These are phyloP conservation scores for Cryptus viduatorius DNA, from an alignment of 2,888 invertebrate species.

Conservation along the genomic window DNA sequence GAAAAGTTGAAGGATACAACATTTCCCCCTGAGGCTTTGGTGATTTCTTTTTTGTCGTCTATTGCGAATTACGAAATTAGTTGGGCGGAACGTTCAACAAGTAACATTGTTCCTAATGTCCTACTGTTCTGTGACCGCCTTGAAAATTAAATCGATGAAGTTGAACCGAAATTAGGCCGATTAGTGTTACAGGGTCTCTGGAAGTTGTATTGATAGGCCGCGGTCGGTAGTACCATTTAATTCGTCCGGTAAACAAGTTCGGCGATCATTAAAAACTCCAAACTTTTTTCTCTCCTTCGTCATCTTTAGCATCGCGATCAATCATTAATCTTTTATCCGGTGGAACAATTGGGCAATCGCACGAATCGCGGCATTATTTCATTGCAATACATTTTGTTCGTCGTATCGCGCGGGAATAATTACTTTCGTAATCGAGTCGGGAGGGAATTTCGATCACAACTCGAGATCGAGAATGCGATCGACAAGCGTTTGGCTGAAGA, in stretches of 20 bases:
- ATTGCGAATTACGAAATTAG: conserved; percentile 33
- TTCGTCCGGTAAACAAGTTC: neutral
- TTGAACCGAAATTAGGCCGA: neutral
- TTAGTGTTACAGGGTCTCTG: neutral
- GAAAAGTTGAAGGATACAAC: conserved; percentile 5
- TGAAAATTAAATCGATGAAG: neutral
- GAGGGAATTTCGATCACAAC: conserved; percentile 10
- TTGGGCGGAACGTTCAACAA: conserved; percentile 32
- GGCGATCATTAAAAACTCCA: conserved; percentile 38
- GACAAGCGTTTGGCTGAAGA: neutral
- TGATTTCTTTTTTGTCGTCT: conserved; percentile 5
- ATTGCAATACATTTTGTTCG: neutral
- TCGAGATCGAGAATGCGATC: conserved; percentile 47
- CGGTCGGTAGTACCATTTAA: neutral
- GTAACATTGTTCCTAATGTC: conserved; percentile 45
- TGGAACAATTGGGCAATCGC: conserved; percentile 44
- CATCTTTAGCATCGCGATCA: neutral
- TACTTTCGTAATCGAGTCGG: conserved; percentile 53
- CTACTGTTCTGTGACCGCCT: neutral
- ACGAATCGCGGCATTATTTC: conserved; percentile 21
- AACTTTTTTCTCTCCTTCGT: conserved; percentile 8
- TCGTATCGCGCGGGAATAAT: conserved; percentile 47
- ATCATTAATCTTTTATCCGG: conserved; percentile 58
- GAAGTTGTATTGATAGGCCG: neutral
- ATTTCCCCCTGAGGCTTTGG: neutral